Evolutionary conservation across 1,140 invertebrate genomes (phyloP), one percentile per base, ranked within the genome.

Genomic region (Pseudomyrmex dendroicus): DNA sequence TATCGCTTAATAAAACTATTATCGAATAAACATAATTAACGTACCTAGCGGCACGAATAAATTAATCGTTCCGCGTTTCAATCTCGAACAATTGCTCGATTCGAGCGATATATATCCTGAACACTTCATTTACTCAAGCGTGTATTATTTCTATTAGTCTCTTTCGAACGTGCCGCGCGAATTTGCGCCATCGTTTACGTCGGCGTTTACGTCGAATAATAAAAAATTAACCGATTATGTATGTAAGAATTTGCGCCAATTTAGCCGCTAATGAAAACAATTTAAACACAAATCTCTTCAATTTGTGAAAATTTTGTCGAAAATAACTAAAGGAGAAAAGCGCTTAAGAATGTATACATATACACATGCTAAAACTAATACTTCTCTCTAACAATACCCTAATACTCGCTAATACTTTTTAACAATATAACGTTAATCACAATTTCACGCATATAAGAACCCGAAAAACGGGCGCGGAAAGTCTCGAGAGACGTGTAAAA

Each of bases 11-110:
- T 44, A 52, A 76, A 76, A 54, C 54, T 73, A 56, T 73, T 59
- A 73, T 73, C 72, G 56, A 61, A 73, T 17, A 25, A 25, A 48
- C 22, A 44, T 25, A 59, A 73, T 73, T 73, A 59, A 73, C 72
- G 48, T 62, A 44, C 61, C 35, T 56, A 48, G 2, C 22, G 59
- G 59, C 22, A 54, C 59, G 59, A 22, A 17, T 76, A 35, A 63
- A 64, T 76, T 64, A 64, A 76, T 52, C 59, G 57, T 56, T 7
- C 4, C 54, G n/a, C n/a, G 35, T 35, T 35, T 46, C 70, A 46
- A 35, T 0, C 20, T n/a, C 59, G 63, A 17, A 25, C 57, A 67
- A 77, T 77, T 77, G 62, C n/a, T 22, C 73, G 17, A 66, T 22
- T 20, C 62, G 25, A 56, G 25, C 62, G n/a, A 77, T 67, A 35